Base-by-base conservation (phyloP, 1,140 invertebrate species). In the Aphaenogaster rudis region DNA sequence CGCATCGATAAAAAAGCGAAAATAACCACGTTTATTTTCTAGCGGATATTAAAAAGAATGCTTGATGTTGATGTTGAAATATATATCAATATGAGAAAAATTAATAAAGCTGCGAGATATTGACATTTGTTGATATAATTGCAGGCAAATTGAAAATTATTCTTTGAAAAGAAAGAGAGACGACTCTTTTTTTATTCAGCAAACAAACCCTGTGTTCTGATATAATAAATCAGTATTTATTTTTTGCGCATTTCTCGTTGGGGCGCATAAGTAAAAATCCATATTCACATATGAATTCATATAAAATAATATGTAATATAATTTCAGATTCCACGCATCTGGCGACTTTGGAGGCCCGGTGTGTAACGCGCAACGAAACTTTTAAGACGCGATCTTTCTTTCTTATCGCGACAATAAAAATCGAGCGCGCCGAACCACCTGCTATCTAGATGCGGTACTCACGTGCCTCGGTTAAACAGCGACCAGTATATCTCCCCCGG, bases 341-440 rank as follows among this genome's bases (percentile, higher is more conserved):
- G 45, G 45, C 5, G 21, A 28, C 15, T 64, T 39, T 39, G 17
- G 3, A 50, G 17, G 3, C 9, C 33, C 11, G 28, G 9, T 7
- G 42, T 28, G 59, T 48, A 11, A 4, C 17, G 42, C 39, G 39
- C 50, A 42, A 28, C 28, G 39, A 59, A 48, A 74, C 28, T 74
- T 82, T 72, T 21, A 72, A 59, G 42, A 17, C 28, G 79, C 67
- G 42, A 48, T 82, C 11, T 45, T 48, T 82, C 66, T 72, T 71
- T 59, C 79, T 72, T 74, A 82, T 74, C 52, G 63, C 33, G n/a
- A 82, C 28, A 72, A 71, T 82, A 72, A 82, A 71, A 28, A 42
- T 52, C 21, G 36, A 28, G 36, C 59, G 28, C 45, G 63, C 45
- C 36, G 48, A 80, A 80, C n/a, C 63, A 82, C 52, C 39, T 59